phyloP scores from a whole-genome alignment of 2,113 vertebrate species.

The Alectura lathami region DNA sequence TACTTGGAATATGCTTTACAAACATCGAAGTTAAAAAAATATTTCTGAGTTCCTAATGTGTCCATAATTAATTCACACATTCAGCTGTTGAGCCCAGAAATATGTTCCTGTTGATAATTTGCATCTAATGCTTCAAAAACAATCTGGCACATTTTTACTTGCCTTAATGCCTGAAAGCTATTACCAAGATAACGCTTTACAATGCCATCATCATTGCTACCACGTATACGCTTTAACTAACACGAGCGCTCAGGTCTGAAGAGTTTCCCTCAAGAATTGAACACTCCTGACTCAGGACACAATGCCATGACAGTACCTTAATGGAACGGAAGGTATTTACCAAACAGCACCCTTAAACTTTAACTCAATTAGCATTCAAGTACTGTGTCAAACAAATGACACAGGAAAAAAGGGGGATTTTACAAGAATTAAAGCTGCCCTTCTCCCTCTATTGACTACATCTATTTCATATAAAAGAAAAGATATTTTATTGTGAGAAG shows the following conservation, averaged over 20 bases:
- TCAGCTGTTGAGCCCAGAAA: conserved; percentile 71
- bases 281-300: not conserved
- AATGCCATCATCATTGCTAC: not conserved
- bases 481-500: not conserved
- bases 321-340: not conserved
- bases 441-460: not conserved
- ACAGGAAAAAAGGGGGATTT: not conserved
- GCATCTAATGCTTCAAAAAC: conserved; percentile 69
- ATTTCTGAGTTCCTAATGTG: conserved; percentile 59
- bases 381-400: not conserved
- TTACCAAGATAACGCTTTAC: not conserved
- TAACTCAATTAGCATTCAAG: not conserved
- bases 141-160: conserved; percentile 69
- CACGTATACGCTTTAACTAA: not conserved
- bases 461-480: not conserved
- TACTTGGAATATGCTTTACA: conserved; percentile 6
- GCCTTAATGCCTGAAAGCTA: conserved; percentile 37
- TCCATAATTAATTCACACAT: conserved; percentile 76
- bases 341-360: not conserved
- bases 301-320: not conserved
- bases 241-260: not conserved
- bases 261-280: not conserved
- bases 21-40: conserved; percentile 39
- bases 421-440: not conserved
- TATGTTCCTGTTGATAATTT: conserved; percentile 75